Evolutionary conservation across 2,797 vertebrate genomes (phyloP), one percentile per base, ranked within the genome.

Genomic region (Buceros bicornis): DNA sequence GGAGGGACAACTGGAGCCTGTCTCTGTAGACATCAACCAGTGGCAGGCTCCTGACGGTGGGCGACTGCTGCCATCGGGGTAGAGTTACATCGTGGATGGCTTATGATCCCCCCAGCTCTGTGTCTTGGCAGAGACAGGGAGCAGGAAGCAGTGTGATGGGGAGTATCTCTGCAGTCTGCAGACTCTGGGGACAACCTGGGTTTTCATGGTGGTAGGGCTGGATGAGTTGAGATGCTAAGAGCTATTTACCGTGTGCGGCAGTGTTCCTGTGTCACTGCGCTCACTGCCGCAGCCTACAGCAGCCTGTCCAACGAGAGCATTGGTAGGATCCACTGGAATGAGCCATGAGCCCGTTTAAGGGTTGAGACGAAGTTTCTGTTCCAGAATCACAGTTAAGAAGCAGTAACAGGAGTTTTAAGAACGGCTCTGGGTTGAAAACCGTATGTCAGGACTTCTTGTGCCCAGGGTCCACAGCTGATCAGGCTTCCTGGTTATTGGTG

Each of bases 41-140:
- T 13, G 3, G 69, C 0, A 0, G n/a, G 51, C 21, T 73, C 19
- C 56, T 82, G 67, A 11, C 4, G 13, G 54, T 7, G 43, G 18
- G 48, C 21, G 54, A 37, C 78, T 81, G 60, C 64, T 82, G 76
- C 40, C 28, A 8, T 13, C 0, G 0, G 13, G n/a, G 6, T 31
- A 54, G 62, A 37, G 48, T 42, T 50, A 31, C 0, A 0, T 37
- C 33, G n/a, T 57, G 37, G 67, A 45, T 43, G 33, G 50, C 54
- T 82, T 62, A 7, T 61, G 57, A 40, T 67, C 72, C 20, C 57
- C 6, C 4, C 29, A 61, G 4, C 21, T 53, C 25, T 5, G 7
- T 28, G 54, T 72, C 24, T 43, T 67, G 16, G 21, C 22, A 54
- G 65, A 83, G 48, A n/a, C 21, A 17, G 3, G 43, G 13, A 35